A percentile compares a stretch with the other conserved stretches of the same genome.
Conservation (phyloP, 2,797 vertebrate species). For the Carduelis carduelis region DNA sequence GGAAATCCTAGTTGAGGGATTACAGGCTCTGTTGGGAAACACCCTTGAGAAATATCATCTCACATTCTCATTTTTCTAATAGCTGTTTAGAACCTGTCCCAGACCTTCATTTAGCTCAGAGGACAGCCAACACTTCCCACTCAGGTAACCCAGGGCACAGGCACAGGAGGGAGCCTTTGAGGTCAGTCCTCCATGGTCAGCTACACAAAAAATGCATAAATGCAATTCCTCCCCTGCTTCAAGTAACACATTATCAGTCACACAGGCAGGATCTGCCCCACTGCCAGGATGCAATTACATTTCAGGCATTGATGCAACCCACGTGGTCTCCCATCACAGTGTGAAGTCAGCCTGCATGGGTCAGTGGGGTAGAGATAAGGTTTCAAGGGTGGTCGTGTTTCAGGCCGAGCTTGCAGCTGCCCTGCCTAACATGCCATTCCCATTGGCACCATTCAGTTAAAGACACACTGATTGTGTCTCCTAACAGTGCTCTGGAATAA, state of each 20-base stretch:
- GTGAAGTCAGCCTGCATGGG: constrained; percentile 28
- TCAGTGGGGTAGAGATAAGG: constrained; percentile 57
- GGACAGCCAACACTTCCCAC: background rate
- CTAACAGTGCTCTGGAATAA: background rate
- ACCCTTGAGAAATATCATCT: background rate
- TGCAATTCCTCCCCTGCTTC: background rate
- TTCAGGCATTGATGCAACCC: background rate
- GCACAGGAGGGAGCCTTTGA: fast-evolving
- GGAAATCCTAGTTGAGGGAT: background rate
- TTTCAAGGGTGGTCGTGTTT: constrained; percentile 78
- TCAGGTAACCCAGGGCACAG: background rate
- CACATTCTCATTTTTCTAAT: background rate
- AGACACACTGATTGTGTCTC: constrained; percentile 12
- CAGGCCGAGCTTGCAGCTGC: constrained; percentile 65
- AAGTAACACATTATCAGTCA: background rate
- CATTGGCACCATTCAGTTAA: constrained; percentile 54
- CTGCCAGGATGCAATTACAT: constrained; percentile 4
- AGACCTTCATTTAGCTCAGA: background rate
- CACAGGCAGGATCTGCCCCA: background rate
- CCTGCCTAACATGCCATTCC: constrained; percentile 24
- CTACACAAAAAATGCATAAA: background rate
- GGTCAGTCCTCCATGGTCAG: background rate
- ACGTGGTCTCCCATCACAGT: background rate
- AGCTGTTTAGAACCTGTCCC: background rate
- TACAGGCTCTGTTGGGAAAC: background rate